Evolutionary conservation across 2,888 invertebrate species (phyloP).

Genomic region (Andrena bucephala): DNA sequence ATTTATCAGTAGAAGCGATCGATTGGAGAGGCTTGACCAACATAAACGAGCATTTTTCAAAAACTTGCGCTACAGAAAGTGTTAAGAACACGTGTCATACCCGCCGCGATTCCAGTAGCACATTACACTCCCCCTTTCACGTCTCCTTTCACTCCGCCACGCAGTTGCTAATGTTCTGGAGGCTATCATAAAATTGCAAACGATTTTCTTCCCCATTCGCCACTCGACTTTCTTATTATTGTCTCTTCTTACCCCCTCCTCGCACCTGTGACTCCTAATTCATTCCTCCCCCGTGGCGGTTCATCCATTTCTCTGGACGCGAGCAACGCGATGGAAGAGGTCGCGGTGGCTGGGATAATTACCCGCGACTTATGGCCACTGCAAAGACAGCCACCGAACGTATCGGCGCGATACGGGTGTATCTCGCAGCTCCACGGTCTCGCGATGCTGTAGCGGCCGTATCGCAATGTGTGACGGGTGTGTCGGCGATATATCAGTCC

Average conservation of each 20-base stretch:
- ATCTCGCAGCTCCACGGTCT: constrained; percentile 56
- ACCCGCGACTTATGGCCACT: constrained; percentile 12
- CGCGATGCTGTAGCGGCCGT: constrained; percentile 67
- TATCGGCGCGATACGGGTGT: constrained; percentile 45
- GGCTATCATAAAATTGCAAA: constrained; percentile 56
- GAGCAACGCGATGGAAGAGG: background rate
- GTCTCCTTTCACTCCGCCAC: constrained; percentile 8
- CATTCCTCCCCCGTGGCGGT: no score
- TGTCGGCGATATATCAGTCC: constrained; percentile 74
- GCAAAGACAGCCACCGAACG: constrained; percentile 48
- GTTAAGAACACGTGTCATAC: background rate
- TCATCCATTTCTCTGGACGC: background rate
- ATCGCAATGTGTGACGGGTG: constrained; percentile 75
- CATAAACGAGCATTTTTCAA: no score
- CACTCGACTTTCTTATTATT: constrained; percentile 21
- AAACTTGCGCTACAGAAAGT: background rate
- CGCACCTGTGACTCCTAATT: background rate
- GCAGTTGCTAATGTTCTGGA: constrained; percentile 37
- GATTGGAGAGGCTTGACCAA: no score
- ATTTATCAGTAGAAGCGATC: no score
- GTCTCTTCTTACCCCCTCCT: background rate
- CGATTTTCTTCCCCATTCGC: constrained; percentile 43
- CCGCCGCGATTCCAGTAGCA: constrained; percentile 62
- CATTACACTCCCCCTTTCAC: constrained; percentile 35
- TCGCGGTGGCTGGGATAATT: constrained; percentile 10